Evolutionary conservation across 2,888 invertebrate genomes (phyloP), one percentile per base, ranked within the genome.

Genomic region (Caenorhabditis afra): DNA sequence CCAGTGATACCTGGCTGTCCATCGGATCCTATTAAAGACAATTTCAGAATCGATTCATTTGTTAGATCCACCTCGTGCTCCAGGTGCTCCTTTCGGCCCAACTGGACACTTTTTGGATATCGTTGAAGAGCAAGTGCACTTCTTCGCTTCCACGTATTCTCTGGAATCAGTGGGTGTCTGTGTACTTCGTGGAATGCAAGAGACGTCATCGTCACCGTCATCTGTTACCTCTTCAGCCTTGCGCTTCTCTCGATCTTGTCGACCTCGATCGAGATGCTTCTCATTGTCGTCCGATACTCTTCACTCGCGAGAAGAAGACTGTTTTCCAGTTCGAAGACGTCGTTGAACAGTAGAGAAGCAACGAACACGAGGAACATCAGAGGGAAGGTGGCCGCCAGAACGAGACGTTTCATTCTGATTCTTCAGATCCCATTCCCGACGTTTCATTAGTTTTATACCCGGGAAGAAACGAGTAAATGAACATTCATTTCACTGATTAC

Each of bases 401-500:
- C 20, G 18, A 45, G 1, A 11, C 14, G 7, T 41, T 59, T 68
- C 59, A 59, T 68, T 47, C 35, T n/a, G 23, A 41, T 8, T 7
- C 23, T 53, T n/a, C 29, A 7, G 14, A 18, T 55, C 22, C 35
- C 16, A 22, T 10, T 1, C 35, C 37, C 35, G 20, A n/a, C 29
- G 14, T 35, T 16, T n/a, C n/a, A n/a, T n/a, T 39, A 45, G 29
- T 44, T 65, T 57, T 45, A 45, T 66, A 55, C 37, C 35, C 5
- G 12, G n/a, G 16, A 20, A 59, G 52, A 61, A 71, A 71, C 70
- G 37, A 71, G 70, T 71, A 71, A 71, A 71, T 71, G 70, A 62
- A 62, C 37, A 22, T 7, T 29, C 29, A 29, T 29, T 29, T 7
- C 29, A 29, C 29, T 29, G 29, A 29, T 29, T 29, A 29, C 35